Conservation (phyloP, 2,797 vertebrate species). For the Sternarchorhynchus goeldii region DNA sequence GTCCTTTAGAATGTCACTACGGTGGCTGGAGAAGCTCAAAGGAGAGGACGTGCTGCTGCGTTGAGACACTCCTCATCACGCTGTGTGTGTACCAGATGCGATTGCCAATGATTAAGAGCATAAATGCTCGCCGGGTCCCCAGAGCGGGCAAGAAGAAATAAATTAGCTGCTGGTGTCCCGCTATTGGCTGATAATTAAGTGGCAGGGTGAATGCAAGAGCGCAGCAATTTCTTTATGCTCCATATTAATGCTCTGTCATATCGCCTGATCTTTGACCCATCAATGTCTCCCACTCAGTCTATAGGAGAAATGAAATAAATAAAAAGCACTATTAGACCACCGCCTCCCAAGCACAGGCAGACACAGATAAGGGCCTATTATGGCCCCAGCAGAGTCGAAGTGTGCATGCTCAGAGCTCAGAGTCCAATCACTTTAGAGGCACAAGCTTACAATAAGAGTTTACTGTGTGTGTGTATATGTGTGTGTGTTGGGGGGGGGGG, state of each 20-base stretch:
- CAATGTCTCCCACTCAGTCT: not conserved
- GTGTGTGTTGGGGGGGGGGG: constrained; percentile 18
- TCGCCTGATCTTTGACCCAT: constrained; percentile 26
- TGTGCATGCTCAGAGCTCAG: not conserved
- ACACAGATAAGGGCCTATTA: constrained; percentile 33
- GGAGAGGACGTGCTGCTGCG: constrained; percentile 22
- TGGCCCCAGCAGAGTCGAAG: constrained; percentile 11
- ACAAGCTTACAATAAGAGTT: constrained; percentile 12
- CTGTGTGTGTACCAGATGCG: constrained; percentile 28
- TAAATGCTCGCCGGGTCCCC: constrained; percentile 37
- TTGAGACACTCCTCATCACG: constrained; percentile 30
- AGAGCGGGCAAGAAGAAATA: constrained; percentile 46
- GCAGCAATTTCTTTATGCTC: constrained; percentile 21
- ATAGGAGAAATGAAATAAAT: not conserved
- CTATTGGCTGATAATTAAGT: constrained; percentile 54
- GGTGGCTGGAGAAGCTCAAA: not conserved
- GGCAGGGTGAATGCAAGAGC: constrained; percentile 28
- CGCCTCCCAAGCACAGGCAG: constrained; percentile 4
- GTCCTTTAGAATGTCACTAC: constrained; percentile 18
- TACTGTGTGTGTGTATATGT: not conserved
- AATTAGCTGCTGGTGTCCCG: constrained; percentile 34
- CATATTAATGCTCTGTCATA: constrained; percentile 34
- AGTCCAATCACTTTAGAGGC: constrained; percentile 29
- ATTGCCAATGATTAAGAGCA: constrained; percentile 50
- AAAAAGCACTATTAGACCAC: not conserved